phyloP scores from a whole-genome alignment of 2,797 vertebrate genomes.

The Sparidentex hasta region DNA sequence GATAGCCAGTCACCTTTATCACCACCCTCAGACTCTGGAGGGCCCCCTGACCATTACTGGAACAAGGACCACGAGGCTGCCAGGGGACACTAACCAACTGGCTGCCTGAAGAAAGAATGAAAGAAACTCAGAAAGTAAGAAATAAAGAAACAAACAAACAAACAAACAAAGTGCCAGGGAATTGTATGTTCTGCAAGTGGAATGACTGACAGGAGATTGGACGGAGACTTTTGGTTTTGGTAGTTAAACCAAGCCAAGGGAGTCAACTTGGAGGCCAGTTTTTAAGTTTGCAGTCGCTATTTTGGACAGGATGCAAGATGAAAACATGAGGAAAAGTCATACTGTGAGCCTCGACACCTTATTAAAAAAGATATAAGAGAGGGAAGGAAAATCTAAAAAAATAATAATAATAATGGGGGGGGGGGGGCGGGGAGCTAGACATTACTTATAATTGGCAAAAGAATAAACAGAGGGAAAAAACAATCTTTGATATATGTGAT shows the following conservation, averaged over 20 bases:
- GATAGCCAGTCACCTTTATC: conserved; percentile 80
- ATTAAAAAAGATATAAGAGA: conserved; percentile 35
- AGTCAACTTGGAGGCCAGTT: conserved; percentile 19
- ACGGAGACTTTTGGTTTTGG: conserved; percentile 32
- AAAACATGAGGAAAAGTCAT: conserved; percentile 15
- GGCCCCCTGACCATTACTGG: conserved; percentile 69
- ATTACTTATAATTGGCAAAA: conserved; percentile 65
- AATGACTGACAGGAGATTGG: conserved; percentile 65
- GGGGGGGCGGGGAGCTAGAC: conserved; percentile 18
- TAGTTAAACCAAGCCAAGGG: conserved; percentile 34
- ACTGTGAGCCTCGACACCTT: conserved; percentile 22
- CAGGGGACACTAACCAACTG: conserved; percentile 61
- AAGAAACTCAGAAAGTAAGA: neutral
- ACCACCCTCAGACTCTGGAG: conserved; percentile 69
- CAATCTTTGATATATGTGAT: conserved; percentile 80
- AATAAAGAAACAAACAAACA: conserved; percentile 3
- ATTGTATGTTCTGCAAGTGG: conserved; percentile 44
- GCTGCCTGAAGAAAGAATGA: conserved; percentile 23
- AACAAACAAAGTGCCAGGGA: conserved; percentile 35
- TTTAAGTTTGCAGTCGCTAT: conserved; percentile 36
- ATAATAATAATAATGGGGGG: neutral
- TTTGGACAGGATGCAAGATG: conserved; percentile 35
- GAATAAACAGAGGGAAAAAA: conserved; percentile 55
- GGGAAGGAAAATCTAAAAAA: conserved; percentile 10
- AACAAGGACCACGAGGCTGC: conserved; percentile 67